A percentile compares a stretch with the other conserved stretches of the same genome.
Evolutionary conservation across 2,113 vertebrate genomes (phyloP).

Genomic region (Scomber scombrus): DNA sequence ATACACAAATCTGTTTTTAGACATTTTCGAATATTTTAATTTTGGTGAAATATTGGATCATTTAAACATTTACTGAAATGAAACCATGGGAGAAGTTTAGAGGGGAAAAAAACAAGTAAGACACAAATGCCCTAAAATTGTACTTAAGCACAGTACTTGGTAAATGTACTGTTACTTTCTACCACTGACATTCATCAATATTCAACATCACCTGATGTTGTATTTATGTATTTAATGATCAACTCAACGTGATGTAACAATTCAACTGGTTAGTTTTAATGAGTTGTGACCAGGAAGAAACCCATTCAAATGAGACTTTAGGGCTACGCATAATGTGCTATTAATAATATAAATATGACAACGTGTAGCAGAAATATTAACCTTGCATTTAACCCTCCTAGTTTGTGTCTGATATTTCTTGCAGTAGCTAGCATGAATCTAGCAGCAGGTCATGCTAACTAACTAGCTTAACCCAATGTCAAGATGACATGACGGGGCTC

Average conservation of each 20-base stretch:
- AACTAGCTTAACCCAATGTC: slow-evolving; percentile 67
- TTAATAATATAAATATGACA: neutral
- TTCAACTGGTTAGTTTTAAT: neutral
- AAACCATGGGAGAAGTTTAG: too few species aligned
- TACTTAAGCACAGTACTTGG: too few species aligned
- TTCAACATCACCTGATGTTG: neutral
- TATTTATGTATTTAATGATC: neutral
- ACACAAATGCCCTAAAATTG: too few species aligned
- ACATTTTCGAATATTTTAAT: too few species aligned
- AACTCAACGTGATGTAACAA: neutral
- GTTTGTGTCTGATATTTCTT: neutral
- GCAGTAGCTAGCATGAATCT: neutral
- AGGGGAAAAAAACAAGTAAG: too few species aligned
- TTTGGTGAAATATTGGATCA: too few species aligned
- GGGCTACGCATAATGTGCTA: neutral
- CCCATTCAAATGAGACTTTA: fast-evolving
- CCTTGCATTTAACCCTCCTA: neutral
- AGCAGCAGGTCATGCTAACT: slow-evolving; percentile 33
- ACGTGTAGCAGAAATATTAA: neutral
- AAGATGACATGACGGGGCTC: neutral
- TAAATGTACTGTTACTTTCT: too few species aligned
- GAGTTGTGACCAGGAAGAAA: neutral
- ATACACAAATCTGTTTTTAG: too few species aligned
- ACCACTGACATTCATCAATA: too few species aligned
- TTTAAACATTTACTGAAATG: too few species aligned